Evolutionary conservation across 2,797 vertebrate species (phyloP), one percentile per base, ranked within the genome.

Genomic region (Arremon brunneinucha): DNA sequence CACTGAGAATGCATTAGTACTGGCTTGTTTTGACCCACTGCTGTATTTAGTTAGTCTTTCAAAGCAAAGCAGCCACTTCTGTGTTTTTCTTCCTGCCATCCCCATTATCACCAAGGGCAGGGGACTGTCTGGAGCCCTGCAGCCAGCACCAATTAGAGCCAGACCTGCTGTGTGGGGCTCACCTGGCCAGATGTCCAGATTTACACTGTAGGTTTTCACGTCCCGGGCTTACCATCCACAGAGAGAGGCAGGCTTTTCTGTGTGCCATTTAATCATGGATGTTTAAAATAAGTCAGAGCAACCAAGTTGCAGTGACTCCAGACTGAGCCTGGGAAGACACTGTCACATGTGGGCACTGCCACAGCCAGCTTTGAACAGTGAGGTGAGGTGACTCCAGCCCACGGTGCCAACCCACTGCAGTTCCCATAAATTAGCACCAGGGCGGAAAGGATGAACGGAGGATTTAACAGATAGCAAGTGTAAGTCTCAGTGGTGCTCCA

Each of bases 331-430:
- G 34, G 43, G 22, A 80, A 64, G 69, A 53, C 32, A 6, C 2
- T 5, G 13, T 47, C 52, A 34, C 1, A 0, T 34, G n/a, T 63
- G n/a, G 26, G 21, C 39, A 67, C 7, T 0, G 6, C 27, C 44
- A 63, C 17, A 5, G 3, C 5, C 30, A 2, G 34, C 27, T 85
- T 70, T 60, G 37, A 65, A 52, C 63, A 28, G 28, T 8, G 43
- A 47, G 46, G 37, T 1, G 41, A 55, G 37, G 22, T 49, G 41
- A 64, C 70, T 86, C 44, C 64, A 85, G 2, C 41, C 46, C 35
- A 39, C 46, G 26, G 1, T 15, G 69, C 49, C 88, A 90, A 5
- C 57, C 8, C 21, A 52, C 55, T 75, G 57, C 41, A 65, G 71
- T 6, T 71, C 84, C 74, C 37, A 56, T 50, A 53, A 86, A 85